Base-by-base conservation (phyloP, 2,888 invertebrate genomes). In the Hyposoter didymator region DNA sequence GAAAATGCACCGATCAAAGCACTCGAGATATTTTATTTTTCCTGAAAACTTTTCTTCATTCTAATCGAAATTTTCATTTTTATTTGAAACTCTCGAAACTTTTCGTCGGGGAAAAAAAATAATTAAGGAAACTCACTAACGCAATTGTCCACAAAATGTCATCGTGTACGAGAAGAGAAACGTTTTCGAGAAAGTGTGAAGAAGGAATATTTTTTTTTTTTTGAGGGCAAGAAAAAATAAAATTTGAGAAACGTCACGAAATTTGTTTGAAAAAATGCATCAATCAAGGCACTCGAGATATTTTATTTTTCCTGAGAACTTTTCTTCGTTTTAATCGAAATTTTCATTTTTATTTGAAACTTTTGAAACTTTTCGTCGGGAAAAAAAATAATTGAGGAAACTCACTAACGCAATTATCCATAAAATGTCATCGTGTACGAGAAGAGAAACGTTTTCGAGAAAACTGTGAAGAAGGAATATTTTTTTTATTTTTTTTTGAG, bases 181-280 rank as follows among this genome's bases (percentile, higher is more conserved):
- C 14, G 70, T 55, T 75, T 70, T 28, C 66, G 55, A n/a, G 45
- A 32, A 35, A 32, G 4, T 47, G 76, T n/a, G 10, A 35, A 43
- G n/a, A 78, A 49, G 62, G 52, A 66, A 17, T 52, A 67, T 14
- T 66, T 69, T 81, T 72, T 32, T 32, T 67, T 79, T 35, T 35
- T 2, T n/a, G 43, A 52, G 52, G 79, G 78, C 67, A 69, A 47
- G 79, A 32, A 55, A 59, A 59, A 43, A 62, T 59, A 70, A 85
- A 73, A 74, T 78, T 69, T 78, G 55, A 80, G 78, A 80, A 52
- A 35, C 35, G 35, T 35, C 82, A 59, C 66, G 82, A 86, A 72
- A 70, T 6, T 14, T 39, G 0, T 19, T 35, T n/a, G 19, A 5
- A 5, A 66, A 43, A 66, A 43, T n/a, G 28, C 28, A 28, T 28